Evolutionary conservation across 2,888 invertebrate species (phyloP).

Genomic region (Eudasyphora cyanicolor): DNA sequence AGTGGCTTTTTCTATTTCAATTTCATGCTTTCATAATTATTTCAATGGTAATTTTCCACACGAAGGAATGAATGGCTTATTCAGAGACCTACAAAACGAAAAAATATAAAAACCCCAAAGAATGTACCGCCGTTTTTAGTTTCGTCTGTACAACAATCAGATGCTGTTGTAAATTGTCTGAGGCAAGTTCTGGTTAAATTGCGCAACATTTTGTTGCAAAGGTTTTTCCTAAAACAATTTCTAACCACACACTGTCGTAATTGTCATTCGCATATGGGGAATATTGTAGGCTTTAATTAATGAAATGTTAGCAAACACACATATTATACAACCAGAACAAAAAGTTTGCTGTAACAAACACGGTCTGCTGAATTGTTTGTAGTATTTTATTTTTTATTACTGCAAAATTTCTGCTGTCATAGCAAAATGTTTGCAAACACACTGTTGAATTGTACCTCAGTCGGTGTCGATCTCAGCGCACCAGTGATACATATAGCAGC

Average conservation of each 20-base stretch:
- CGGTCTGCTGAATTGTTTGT: no score
- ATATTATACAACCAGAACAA: no score
- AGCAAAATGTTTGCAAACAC: no score
- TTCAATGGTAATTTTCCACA: conserved; percentile 27
- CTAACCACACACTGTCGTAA: conserved; percentile 16
- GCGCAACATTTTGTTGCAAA: conserved; percentile 1
- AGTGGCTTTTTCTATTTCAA: conserved; percentile 1
- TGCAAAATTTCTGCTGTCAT: no score
- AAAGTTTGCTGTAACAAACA: no score
- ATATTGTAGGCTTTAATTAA: conserved; percentile 2
- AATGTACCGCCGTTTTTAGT: not conserved
- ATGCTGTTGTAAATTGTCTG: not conserved
- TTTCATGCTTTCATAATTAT: conserved; percentile 31
- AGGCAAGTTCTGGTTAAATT: not conserved
- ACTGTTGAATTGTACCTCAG: no score
- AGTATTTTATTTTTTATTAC: no score
- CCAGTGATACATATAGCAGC: no score
- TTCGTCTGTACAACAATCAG: not conserved
- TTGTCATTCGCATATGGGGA: not conserved
- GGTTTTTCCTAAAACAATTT: not conserved
- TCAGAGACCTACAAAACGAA: not conserved
- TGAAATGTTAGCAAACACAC: not conserved
- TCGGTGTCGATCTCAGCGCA: no score
- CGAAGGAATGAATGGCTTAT: conserved; percentile 15
- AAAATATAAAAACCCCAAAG: not conserved